Conservation (phyloP, 2,797 vertebrate genomes). For the Zonotrichia albicollis region DNA sequence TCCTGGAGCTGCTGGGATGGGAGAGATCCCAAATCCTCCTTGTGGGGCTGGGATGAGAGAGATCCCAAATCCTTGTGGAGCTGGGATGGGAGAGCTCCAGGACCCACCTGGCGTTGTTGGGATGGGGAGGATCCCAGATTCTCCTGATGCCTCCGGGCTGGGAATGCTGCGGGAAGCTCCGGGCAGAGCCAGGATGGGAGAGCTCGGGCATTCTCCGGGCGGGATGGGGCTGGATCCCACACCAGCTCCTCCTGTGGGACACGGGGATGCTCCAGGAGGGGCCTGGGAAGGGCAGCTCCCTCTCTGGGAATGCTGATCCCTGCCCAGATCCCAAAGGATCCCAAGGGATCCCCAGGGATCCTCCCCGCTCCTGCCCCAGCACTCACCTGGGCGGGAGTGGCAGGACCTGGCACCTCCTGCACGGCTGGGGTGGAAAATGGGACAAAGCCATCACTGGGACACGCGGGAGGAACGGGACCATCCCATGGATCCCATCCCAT, state of each 20-base stretch:
- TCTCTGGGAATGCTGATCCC: neutral
- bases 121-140: too few relatives aligned
- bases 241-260: neutral
- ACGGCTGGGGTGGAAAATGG: neutral
- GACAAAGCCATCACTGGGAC: too few relatives aligned
- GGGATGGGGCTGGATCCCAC: neutral
- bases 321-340: neutral
- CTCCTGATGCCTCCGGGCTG: neutral
- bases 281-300: neutral
- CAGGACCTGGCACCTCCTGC: neutral
- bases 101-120: too few relatives aligned
- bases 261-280: neutral
- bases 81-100: too few relatives aligned
- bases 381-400: neutral
- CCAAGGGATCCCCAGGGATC: neutral
- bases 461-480: fast-evolving
- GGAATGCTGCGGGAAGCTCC: fast-evolving
- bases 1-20: too few relatives aligned
- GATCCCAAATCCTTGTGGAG: fast-evolving
- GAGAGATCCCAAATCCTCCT: too few relatives aligned
- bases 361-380: neutral
- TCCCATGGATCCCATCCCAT: neutral
- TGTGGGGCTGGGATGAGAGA: neutral
- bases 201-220: too few relatives aligned
- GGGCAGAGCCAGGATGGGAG: neutral